phyloP scores from a whole-genome alignment of 2,113 vertebrate genomes.

The Menidia beryllina region DNA sequence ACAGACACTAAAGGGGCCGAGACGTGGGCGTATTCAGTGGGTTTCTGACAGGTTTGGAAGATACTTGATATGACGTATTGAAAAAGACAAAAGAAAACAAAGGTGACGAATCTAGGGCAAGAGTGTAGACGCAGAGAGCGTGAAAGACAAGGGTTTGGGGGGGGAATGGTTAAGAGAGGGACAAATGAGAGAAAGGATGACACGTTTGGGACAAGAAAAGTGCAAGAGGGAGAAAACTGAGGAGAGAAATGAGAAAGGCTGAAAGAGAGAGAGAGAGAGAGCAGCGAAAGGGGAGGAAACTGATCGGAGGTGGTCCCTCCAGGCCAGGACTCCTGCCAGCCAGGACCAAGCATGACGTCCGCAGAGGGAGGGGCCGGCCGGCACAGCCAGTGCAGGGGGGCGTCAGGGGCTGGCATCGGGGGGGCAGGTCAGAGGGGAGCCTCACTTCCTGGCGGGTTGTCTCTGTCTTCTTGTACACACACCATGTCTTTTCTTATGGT shows the following conservation, averaged over 20 bases:
- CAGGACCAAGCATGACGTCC: constrained; percentile 95
- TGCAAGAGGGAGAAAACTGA: neutral
- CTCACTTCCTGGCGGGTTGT: constrained; percentile 55
- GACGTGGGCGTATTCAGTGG: neutral
- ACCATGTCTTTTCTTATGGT: constrained; percentile 39
- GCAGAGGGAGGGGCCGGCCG: constrained; percentile 88
- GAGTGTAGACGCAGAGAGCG: neutral
- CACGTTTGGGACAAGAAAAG: neutral
- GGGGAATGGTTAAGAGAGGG: constrained; percentile 12
- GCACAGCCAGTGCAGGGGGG: constrained; percentile 71
- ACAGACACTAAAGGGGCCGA: constrained; percentile 59
- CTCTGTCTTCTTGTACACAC: constrained; percentile 55
- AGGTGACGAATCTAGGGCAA: neutral
- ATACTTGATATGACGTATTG: no score
- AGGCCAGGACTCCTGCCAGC: constrained; percentile 93
- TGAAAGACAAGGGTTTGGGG: constrained; percentile 3
- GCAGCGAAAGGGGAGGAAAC: constrained; percentile 82
- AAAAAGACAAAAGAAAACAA: neutral
- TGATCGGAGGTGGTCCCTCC: constrained; percentile 79
- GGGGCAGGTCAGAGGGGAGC: constrained; percentile 72
- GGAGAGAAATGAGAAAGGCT: neutral
- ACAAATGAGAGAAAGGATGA: neutral
- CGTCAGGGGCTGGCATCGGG: constrained; percentile 69
- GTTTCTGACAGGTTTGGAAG: constrained; percentile 12
- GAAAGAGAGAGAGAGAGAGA: constrained; percentile 8